Conservation (phyloP, 2,113 vertebrate genomes). For the Rhea americana region DNA sequence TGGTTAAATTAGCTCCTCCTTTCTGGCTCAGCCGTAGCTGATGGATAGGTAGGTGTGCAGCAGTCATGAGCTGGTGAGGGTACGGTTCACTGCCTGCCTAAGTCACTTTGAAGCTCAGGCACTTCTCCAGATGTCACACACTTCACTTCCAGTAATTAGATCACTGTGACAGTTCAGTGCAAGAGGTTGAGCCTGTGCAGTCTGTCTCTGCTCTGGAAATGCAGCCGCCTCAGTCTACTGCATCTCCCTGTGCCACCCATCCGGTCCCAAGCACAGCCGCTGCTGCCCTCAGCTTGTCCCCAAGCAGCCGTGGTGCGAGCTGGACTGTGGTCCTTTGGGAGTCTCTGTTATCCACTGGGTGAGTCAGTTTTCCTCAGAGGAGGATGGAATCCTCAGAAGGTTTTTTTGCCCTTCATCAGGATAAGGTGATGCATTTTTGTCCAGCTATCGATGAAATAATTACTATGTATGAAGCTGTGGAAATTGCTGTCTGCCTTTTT, state of each 20-base stretch:
- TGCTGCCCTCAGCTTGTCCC: background rate
- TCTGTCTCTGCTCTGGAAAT: slow-evolving; percentile 16
- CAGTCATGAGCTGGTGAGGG: background rate
- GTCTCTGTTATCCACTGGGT: background rate
- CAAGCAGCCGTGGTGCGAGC: background rate
- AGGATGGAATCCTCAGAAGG: background rate
- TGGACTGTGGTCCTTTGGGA: background rate
- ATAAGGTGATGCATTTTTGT: background rate
- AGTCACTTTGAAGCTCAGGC: slow-evolving; percentile 39
- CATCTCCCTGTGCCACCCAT: background rate
- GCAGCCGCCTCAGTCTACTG: background rate
- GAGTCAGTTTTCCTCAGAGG: background rate
- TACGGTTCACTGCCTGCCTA: background rate
- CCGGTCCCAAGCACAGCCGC: background rate
- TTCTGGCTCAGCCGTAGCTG: background rate
- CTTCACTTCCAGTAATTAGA: slow-evolving; percentile 63
- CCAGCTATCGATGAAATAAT: background rate
- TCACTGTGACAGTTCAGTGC: slow-evolving; percentile 22
- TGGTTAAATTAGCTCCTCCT: background rate
- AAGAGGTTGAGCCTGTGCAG: slow-evolving; percentile 25
- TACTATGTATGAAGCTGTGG: background rate
- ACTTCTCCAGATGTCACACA: slow-evolving; percentile 53
- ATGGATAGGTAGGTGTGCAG: background rate
- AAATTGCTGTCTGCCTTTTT: background rate
- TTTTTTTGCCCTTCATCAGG: background rate